phyloP scores from a whole-genome alignment of 1,140 invertebrate genomes.

The Cherax quadricarinatus region DNA sequence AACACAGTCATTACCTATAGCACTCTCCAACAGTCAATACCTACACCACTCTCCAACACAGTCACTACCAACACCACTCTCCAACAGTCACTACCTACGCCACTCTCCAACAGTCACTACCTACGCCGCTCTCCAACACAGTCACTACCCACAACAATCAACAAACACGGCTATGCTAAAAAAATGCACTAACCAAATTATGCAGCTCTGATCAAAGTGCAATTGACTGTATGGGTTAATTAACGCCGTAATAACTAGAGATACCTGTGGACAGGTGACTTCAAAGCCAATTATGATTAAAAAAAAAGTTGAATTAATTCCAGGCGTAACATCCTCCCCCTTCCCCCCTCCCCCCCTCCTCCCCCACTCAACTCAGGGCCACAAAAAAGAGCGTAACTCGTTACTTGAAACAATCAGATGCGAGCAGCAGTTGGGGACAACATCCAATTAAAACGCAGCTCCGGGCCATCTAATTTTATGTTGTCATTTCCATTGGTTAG shows the following conservation, averaged over 20 bases:
- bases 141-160: no score
- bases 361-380: neutral
- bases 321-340: neutral
- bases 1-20: no score
- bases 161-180: neutral
- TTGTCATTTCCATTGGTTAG: slow-evolving; percentile 57
- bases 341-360: neutral
- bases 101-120: no score
- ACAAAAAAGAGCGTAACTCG: slow-evolving; percentile 2
- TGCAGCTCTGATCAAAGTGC: neutral
- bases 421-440: slow-evolving; percentile 47
- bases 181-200: neutral
- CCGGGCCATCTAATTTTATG: slow-evolving; percentile 45
- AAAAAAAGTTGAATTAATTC: neutral
- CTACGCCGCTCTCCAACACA: no score
- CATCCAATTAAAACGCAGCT: slow-evolving; percentile 57
- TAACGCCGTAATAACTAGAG: neutral
- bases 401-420: slow-evolving; percentile 49
- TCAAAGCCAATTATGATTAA: neutral
- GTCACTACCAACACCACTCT: no score
- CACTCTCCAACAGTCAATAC: no score
- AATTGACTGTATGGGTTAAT: slow-evolving; percentile 1
- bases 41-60: no score
- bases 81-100: no score
- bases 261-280: neutral